A percentile compares a stretch with the other conserved stretches of the same genome.
phyloP scores from a whole-genome alignment of 2,888 invertebrate species.

The Standfussiana lucernea region DNA sequence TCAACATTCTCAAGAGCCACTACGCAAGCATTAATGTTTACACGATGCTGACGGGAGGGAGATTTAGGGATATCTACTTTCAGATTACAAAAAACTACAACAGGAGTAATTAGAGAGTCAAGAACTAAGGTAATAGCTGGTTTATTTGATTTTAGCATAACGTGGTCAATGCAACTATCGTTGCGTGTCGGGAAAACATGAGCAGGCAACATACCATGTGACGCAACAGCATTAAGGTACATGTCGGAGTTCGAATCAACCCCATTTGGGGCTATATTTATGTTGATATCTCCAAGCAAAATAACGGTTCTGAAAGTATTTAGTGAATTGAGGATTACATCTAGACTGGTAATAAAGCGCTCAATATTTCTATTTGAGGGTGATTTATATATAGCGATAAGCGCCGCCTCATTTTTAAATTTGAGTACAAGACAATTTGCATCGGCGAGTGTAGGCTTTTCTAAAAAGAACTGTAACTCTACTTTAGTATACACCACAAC shows the following conservation, averaged over 20 bases:
- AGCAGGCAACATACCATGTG: not conserved
- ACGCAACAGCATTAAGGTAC: not conserved
- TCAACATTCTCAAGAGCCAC: not conserved
- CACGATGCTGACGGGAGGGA: not conserved
- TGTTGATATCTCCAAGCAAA: not conserved
- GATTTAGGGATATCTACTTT: not conserved
- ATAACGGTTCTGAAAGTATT: not conserved
- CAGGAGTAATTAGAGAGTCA: conserved; percentile 11
- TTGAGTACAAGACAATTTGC: not conserved
- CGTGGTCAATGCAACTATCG: conserved; percentile 8
- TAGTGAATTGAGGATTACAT: not conserved
- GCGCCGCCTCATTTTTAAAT: not conserved
- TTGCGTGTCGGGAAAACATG: not conserved
- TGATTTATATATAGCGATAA: not conserved
- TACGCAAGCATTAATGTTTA: not conserved
- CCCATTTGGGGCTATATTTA: not conserved
- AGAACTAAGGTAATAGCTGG: conserved; percentile 8
- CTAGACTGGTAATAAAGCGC: not conserved
- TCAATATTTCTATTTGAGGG: not conserved
- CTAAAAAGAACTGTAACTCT: not conserved
- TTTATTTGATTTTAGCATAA: conserved; percentile 1
- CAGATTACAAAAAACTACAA: not conserved
- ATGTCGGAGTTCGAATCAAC: not conserved
- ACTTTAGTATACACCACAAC: not conserved
- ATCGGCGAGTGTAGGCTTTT: not conserved